Evolutionary conservation across 2,113 vertebrate genomes (phyloP).

Genomic region (Mesembrinibis cayennensis): DNA sequence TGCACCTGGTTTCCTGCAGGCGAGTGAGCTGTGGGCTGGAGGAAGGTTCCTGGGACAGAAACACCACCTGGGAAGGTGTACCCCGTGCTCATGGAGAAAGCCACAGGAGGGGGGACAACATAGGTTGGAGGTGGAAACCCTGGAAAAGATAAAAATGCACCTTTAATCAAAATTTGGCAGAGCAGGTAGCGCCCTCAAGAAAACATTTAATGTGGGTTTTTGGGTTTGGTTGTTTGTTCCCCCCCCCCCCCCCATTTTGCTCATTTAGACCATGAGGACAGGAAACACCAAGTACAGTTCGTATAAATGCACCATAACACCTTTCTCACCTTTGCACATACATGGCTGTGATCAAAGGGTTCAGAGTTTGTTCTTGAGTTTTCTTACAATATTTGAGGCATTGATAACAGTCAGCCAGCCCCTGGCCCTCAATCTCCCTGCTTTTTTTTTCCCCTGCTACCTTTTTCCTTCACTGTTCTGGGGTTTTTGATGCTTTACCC

Average conservation of each 20-base stretch:
- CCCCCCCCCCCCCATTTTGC: background rate
- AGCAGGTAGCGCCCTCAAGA: background rate
- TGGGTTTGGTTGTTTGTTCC: no score
- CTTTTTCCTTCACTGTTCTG: background rate
- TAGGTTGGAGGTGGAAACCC: conserved; percentile 95
- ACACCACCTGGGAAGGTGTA: conserved; percentile 93
- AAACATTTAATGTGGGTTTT: background rate
- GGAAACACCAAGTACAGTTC: background rate
- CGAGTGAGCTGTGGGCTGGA: conserved; percentile 87
- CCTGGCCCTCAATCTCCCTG: no score
- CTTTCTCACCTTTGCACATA: background rate
- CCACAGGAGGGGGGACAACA: conserved; percentile 93
- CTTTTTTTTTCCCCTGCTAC: background rate
- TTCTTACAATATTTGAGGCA: background rate
- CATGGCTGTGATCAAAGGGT: background rate
- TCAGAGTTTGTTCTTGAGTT: background rate
- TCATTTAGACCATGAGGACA: background rate
- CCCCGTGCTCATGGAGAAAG: conserved; percentile 93
- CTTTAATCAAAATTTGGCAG: background rate
- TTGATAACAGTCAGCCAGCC: background rate
- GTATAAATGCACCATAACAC: background rate
- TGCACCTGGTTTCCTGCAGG: conserved; percentile 86
- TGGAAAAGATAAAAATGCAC: conserved; percentile 37
- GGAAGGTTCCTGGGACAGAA: conserved; percentile 89
- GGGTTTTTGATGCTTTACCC: background rate